Conservation (phyloP, 2,113 vertebrate species). For the Seriola quinqueradiata region DNA sequence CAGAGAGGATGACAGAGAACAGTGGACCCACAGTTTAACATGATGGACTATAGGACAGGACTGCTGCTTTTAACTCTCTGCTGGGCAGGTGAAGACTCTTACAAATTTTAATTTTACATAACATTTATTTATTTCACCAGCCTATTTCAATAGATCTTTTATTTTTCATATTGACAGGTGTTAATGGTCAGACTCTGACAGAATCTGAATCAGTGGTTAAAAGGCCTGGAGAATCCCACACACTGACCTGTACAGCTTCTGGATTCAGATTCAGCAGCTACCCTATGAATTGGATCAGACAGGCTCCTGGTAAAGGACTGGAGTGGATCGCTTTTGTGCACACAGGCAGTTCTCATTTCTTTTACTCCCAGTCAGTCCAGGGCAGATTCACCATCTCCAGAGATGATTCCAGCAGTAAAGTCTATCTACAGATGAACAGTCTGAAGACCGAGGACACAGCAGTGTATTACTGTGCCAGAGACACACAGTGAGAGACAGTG, state of each 20-base stretch:
- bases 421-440: slow-evolving; percentile 46
- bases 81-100: no score
- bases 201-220: no score
- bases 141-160: no score
- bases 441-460: slow-evolving; percentile 28
- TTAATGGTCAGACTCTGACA: no score
- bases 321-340: slow-evolving; percentile 5
- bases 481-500: not conserved
- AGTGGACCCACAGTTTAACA: no score
- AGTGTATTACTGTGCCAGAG: slow-evolving; percentile 31
- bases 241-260: not conserved
- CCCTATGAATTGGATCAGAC: slow-evolving; percentile 53
- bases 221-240: no score
- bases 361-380: slow-evolving; percentile 40
- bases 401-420: slow-evolving; percentile 29
- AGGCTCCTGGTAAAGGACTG: slow-evolving; percentile 65
- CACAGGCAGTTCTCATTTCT: rapidly evolving
- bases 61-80: no score
- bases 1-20: no score
- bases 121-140: no score
- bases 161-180: no score
- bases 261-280: not conserved
- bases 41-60: no score
- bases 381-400: slow-evolving; percentile 44
- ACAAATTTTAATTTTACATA: no score